Evolutionary conservation across 2,797 vertebrate species (phyloP).

Genomic region (Linurgus olivaceus): DNA sequence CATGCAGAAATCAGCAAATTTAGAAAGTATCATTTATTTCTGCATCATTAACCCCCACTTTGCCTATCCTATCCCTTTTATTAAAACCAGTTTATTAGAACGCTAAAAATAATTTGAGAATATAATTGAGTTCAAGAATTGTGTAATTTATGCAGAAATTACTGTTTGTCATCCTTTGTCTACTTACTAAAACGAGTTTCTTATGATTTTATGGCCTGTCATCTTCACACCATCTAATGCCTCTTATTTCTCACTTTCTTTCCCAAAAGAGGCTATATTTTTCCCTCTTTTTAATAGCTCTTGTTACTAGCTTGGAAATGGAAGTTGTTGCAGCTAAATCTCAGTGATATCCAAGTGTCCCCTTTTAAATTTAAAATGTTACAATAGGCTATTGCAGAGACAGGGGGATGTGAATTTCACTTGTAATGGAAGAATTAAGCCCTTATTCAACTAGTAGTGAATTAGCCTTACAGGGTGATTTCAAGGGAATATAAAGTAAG

Average conservation of each 20-base stretch:
- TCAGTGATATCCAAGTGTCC: background rate
- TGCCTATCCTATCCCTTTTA: background rate
- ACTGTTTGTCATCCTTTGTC: background rate
- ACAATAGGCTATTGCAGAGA: background rate
- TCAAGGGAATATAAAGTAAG: background rate
- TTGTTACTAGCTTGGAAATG: background rate
- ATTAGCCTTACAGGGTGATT: background rate
- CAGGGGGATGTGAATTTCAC: background rate
- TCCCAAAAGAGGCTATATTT: background rate
- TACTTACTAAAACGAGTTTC: background rate
- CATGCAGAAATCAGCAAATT: background rate
- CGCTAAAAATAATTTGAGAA: background rate
- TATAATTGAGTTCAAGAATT: background rate
- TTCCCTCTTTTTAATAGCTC: background rate
- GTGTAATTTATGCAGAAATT: background rate
- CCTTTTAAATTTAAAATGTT: background rate
- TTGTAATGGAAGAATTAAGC: background rate
- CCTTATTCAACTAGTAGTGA: background rate
- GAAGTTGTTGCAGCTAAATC: background rate
- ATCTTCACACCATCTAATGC: background rate
- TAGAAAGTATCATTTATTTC: background rate
- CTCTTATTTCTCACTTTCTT: background rate
- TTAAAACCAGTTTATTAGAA: background rate
- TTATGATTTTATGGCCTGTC: background rate
- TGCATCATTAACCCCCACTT: background rate